Evolutionary conservation across 2,888 invertebrate genomes (phyloP).

Genomic region (Acleris laterana): DNA sequence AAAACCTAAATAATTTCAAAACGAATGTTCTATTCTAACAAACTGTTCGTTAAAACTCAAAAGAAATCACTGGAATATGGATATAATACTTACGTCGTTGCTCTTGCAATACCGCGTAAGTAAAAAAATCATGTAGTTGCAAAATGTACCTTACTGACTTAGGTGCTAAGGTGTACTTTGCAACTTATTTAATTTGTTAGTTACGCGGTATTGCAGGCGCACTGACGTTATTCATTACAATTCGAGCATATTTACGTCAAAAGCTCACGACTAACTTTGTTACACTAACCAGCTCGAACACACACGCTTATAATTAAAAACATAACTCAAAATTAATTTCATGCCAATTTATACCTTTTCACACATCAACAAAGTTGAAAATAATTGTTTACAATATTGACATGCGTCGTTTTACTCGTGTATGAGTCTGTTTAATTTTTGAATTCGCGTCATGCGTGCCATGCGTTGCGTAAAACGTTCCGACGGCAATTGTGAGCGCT

Average conservation of each 20-base stretch:
- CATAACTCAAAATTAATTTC: neutral
- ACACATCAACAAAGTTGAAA: neutral
- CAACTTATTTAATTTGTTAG: too few species aligned
- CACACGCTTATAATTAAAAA: neutral
- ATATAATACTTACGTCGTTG: neutral
- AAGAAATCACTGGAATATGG: neutral
- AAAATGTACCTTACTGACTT: too few species aligned
- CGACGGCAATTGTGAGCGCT: constrained; percentile 24
- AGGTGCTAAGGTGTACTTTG: too few species aligned
- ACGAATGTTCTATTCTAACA: too few species aligned
- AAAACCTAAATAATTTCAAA: too few species aligned
- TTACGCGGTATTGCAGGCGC: too few species aligned
- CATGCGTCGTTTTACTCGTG: neutral
- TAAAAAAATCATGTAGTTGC: too few species aligned
- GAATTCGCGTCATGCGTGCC: constrained; percentile 14
- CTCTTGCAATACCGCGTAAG: too few species aligned
- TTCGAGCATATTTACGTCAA: neutral
- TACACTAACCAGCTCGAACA: neutral
- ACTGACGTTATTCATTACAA: neutral
- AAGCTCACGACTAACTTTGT: neutral
- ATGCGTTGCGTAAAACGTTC: constrained; percentile 26
- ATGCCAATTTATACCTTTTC: neutral
- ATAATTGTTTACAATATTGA: neutral
- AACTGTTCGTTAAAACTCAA: too few species aligned
- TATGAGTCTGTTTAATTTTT: constrained; percentile 18